Percentiles rank a stretch among this genome's conserved stretches.
phyloP scores from a whole-genome alignment of 2,888 invertebrate genomes.

The Norana najaformis region DNA sequence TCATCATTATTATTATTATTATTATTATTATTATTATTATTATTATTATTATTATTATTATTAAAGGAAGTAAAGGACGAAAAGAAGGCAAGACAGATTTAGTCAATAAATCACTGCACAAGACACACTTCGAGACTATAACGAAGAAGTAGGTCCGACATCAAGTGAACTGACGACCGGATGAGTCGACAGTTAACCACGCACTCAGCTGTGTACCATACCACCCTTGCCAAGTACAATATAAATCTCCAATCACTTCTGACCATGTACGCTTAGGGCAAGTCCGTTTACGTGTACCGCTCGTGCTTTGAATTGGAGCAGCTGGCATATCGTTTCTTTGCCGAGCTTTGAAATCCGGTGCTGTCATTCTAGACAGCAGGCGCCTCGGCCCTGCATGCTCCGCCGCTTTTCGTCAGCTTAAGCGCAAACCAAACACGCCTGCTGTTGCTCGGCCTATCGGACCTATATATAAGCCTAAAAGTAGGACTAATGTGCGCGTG shows the following conservation, averaged over 20 bases:
- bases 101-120: neutral
- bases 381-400: neutral
- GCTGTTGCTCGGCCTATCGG: neutral
- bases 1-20: neutral
- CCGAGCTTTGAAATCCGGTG: neutral
- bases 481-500: neutral
- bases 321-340: neutral
- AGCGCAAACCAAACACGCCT: neutral
- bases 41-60: neutral
- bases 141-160: neutral
- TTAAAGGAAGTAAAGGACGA: neutral
- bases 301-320: neutral
- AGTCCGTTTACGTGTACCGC: neutral
- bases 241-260: too few relatives aligned
- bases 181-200: neutral
- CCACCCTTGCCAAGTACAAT: too few relatives aligned
- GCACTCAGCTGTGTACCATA: neutral
- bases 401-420: neutral
- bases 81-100: neutral
- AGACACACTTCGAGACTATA: neutral
- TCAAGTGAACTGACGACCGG: neutral
- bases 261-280: neutral
- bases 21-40: slow-evolving; percentile 1
- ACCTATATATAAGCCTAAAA: neutral
- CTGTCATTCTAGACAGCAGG: neutral